These are phyloP conservation scores for Chrysocyon brachyurus DNA, from an alignment of 2,797 vertebrate genomes.

Conservation along the genomic window DNA sequence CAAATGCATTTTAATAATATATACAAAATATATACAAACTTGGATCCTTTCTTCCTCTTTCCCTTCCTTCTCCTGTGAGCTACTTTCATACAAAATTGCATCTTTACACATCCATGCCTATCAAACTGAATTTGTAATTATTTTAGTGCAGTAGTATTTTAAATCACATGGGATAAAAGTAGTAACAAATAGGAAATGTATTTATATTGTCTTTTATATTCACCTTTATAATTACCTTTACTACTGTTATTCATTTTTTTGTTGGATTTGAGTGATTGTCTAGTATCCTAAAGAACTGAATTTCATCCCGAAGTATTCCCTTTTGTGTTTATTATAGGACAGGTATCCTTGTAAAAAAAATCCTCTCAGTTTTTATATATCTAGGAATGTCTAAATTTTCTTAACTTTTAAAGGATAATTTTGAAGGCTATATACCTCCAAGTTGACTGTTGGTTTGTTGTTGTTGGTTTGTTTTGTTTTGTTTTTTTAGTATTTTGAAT, in stretches of 20 bases:
- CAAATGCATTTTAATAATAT: background rate
- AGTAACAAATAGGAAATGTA: background rate
- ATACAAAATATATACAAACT: background rate
- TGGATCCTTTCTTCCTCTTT: background rate
- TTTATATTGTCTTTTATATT: background rate
- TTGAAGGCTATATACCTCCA: background rate
- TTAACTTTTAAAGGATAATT: background rate
- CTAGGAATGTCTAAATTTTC: background rate
- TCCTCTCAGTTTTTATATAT: background rate
- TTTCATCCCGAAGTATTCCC: background rate
- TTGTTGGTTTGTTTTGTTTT: background rate
- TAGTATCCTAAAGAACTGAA: background rate
- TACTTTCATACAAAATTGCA: background rate
- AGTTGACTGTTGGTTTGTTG: background rate
- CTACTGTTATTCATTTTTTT: background rate
- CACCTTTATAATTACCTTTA: background rate
- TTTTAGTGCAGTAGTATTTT: background rate
- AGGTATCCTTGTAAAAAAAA: background rate
- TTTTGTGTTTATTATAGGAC: background rate
- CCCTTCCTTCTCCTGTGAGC: background rate
- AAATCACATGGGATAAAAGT: background rate
- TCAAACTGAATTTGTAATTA: background rate
- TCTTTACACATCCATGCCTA: background rate
- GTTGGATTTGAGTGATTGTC: background rate
- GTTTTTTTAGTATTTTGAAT: background rate